These are phyloP conservation scores for Hydriomena furcata DNA, from an alignment of 2,888 invertebrate genomes.

Conservation along the genomic window DNA sequence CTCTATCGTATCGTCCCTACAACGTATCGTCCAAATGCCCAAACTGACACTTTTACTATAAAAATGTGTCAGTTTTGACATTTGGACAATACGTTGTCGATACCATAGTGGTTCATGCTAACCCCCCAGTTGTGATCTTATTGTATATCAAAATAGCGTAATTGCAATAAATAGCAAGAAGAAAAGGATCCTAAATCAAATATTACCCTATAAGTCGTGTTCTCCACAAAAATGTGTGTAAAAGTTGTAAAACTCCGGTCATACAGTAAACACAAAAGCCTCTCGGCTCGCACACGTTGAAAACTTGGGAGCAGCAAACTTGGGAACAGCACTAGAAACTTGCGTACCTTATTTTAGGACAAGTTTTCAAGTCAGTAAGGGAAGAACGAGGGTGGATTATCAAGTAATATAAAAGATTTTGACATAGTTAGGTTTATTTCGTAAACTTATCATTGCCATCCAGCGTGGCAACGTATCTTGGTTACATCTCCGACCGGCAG, in stretches of 20 bases:
- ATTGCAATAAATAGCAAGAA: not conserved
- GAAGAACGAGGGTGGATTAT: not conserved
- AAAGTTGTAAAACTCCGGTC: conserved; percentile 34
- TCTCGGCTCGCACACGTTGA: conserved; percentile 15
- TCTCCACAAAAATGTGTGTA: conserved; percentile 40
- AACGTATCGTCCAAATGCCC: too few relatives aligned
- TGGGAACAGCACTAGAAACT: conserved; percentile 21
- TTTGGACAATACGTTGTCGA: too few relatives aligned
- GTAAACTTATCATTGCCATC: too few relatives aligned
- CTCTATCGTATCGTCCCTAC: too few relatives aligned
- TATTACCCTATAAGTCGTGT: conserved; percentile 10
- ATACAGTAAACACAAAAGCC: conserved; percentile 16
- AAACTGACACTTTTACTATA: too few relatives aligned
- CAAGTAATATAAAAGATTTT: not conserved
- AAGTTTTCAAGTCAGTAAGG: conserved; percentile 3
- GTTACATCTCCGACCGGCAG: too few relatives aligned
- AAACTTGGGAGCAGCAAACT: conserved; percentile 18
- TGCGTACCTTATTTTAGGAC: conserved; percentile 19
- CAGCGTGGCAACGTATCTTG: too few relatives aligned
- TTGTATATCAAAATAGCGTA: not conserved
- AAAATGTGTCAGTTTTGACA: too few relatives aligned
- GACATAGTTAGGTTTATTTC: too few relatives aligned
- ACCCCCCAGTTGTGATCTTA: too few relatives aligned
- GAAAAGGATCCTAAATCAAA: not conserved
- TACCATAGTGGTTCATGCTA: too few relatives aligned